Evolutionary conservation across 2,888 invertebrate genomes (phyloP).

Genomic region (Homarus gammarus): DNA sequence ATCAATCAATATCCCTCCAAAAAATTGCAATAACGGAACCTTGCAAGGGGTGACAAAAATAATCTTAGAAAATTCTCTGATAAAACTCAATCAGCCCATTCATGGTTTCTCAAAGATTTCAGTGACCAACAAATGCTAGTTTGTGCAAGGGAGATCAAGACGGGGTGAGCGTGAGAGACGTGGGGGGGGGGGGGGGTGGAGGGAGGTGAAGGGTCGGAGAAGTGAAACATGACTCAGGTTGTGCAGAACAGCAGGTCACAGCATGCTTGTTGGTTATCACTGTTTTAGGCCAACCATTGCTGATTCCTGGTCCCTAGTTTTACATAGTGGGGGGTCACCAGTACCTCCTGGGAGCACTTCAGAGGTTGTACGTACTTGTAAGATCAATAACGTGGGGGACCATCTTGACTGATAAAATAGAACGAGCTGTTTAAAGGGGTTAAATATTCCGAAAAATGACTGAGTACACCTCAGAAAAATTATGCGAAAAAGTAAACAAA

Average conservation of each 20-base stretch:
- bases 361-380: too few relatives aligned
- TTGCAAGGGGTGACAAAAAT: too few relatives aligned
- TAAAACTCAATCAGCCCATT: conserved; percentile 8
- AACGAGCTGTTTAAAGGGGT: too few relatives aligned
- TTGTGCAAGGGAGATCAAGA: background rate
- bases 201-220: background rate
- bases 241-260: conserved; percentile 11
- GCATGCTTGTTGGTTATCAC: conserved; percentile 15
- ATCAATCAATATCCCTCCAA: too few relatives aligned
- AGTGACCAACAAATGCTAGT: background rate
- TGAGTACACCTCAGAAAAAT: too few relatives aligned
- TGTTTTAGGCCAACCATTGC: conserved; percentile 1
- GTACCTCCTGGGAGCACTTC: too few relatives aligned
- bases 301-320: conserved; percentile 22
- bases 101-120: background rate
- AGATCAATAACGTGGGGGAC: too few relatives aligned
- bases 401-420: too few relatives aligned
- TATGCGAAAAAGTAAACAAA: too few relatives aligned
- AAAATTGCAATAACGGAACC: background rate
- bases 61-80: too few relatives aligned
- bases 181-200: conserved; percentile 1
- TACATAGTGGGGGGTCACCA: too few relatives aligned
- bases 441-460: too few relatives aligned
- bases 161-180: background rate
- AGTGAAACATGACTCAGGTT: background rate